A percentile compares a stretch with the other conserved stretches of the same genome.
Evolutionary conservation across 2,113 vertebrate genomes (phyloP).

Genomic region (Pongo abelii): DNA sequence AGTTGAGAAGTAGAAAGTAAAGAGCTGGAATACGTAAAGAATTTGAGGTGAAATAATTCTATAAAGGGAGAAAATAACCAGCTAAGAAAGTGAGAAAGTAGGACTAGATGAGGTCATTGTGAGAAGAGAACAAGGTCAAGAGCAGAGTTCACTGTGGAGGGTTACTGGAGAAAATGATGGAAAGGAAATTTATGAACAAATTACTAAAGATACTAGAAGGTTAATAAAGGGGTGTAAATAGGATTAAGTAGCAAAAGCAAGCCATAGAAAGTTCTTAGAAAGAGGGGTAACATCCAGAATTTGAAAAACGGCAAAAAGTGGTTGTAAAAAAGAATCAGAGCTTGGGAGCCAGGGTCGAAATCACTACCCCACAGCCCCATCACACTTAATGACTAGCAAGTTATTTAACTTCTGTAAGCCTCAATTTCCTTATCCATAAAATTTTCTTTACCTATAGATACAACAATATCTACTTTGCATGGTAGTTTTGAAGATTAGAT

Average conservation of each 20-base stretch:
- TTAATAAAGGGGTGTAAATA: background rate
- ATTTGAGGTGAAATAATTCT: background rate
- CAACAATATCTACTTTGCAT: background rate
- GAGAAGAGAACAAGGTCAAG: background rate
- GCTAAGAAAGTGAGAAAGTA: background rate
- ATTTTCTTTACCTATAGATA: conserved; percentile 15
- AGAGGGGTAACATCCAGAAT: conserved; percentile 33
- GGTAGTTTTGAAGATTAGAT: background rate
- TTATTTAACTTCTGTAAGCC: background rate
- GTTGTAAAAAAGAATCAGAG: background rate
- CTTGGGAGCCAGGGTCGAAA: background rate
- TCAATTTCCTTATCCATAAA: conserved; percentile 37
- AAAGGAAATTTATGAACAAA: conserved; percentile 16
- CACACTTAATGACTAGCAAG: background rate
- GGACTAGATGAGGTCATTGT: background rate
- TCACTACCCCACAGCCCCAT: background rate
- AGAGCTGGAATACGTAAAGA: background rate
- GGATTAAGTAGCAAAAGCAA: conserved; percentile 18
- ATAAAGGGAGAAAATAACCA: background rate
- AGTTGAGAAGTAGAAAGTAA: background rate
- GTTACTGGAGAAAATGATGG: background rate
- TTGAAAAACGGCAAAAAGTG: background rate
- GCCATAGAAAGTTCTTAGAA: background rate
- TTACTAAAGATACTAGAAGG: background rate
- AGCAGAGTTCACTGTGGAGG: background rate